A percentile compares a stretch with the other conserved stretches of the same genome.
phyloP scores from a whole-genome alignment of 2,888 invertebrate species.

The Cryptus armator region DNA sequence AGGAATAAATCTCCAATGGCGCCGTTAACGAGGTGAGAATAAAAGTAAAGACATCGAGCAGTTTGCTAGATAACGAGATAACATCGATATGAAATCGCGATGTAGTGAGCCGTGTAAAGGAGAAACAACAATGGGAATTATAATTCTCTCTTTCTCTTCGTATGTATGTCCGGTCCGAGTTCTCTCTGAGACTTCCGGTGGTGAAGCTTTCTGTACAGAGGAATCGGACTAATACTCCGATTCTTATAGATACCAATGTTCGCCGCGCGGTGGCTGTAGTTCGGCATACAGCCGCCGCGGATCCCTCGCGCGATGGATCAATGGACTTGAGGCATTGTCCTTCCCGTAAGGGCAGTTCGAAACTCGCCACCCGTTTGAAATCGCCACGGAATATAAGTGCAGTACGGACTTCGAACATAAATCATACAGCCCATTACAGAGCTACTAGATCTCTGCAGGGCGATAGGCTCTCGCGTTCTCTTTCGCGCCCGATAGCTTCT shows the following conservation, averaged over 20 bases:
- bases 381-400: conserved; percentile 69
- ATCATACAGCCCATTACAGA: conserved; percentile 83
- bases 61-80: conserved; percentile 54
- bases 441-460: conserved; percentile 80
- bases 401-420: conserved; percentile 78
- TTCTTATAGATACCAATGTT: background rate
- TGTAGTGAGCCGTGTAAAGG: conserved; percentile 10
- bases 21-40: conserved; percentile 25
- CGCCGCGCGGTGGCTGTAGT: background rate
- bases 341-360: conserved; percentile 74
- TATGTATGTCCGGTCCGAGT: background rate
- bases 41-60: background rate
- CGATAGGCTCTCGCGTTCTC: conserved; percentile 77
- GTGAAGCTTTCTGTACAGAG: background rate
- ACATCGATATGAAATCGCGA: background rate
- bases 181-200: background rate
- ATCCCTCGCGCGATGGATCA: conserved; percentile 72
- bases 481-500: conserved; percentile 61
- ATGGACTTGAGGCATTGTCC: conserved; percentile 80
- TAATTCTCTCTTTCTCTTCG: background rate
- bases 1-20: conserved; percentile 35
- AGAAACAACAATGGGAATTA: conserved; percentile 33
- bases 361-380: conserved; percentile 75
- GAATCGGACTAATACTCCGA: background rate
- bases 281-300: no score